Conservation (phyloP, 2,888 invertebrate species). For the Ptilodon capucinus region DNA sequence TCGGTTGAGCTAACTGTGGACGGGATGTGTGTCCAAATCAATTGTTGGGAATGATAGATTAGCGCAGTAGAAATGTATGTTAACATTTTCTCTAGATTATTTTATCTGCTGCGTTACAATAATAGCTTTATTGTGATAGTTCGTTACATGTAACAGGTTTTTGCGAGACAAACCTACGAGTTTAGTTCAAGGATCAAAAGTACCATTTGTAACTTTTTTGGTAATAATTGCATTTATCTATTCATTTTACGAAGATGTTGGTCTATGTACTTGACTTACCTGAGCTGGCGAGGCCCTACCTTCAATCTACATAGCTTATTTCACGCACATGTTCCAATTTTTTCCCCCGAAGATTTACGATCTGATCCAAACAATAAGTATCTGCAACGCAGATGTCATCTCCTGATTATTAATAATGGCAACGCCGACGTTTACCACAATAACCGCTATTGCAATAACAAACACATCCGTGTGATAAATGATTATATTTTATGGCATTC, state of each 20-base stretch:
- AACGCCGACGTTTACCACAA: slow-evolving; percentile 77
- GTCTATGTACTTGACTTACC: slow-evolving; percentile 8
- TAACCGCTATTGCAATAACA: slow-evolving; percentile 72
- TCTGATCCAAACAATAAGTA: slow-evolving; percentile 50
- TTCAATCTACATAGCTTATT: slow-evolving; percentile 29
- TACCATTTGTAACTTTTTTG: no score
- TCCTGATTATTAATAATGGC: slow-evolving; percentile 68
- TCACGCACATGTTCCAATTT: slow-evolving; percentile 38
- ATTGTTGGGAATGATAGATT: slow-evolving; percentile 69
- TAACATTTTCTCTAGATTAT: not conserved
- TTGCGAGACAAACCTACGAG: no score
- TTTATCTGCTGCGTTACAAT: not conserved
- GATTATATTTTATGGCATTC: slow-evolving; percentile 76
- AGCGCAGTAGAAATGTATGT: slow-evolving; percentile 12
- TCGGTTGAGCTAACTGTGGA: slow-evolving; percentile 58
- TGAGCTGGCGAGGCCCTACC: slow-evolving; percentile 5
- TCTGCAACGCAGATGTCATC: slow-evolving; percentile 69
- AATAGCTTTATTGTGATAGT: not conserved
- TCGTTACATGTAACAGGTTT: no score
- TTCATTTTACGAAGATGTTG: no score
- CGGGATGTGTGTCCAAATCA: slow-evolving; percentile 67
- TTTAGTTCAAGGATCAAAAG: no score
- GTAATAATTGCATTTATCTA: no score
- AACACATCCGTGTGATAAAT: slow-evolving; percentile 77
- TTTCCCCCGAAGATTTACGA: slow-evolving; percentile 46